Conservation (phyloP, 2,888 invertebrate species). For the Amorpha juglandis region DNA sequence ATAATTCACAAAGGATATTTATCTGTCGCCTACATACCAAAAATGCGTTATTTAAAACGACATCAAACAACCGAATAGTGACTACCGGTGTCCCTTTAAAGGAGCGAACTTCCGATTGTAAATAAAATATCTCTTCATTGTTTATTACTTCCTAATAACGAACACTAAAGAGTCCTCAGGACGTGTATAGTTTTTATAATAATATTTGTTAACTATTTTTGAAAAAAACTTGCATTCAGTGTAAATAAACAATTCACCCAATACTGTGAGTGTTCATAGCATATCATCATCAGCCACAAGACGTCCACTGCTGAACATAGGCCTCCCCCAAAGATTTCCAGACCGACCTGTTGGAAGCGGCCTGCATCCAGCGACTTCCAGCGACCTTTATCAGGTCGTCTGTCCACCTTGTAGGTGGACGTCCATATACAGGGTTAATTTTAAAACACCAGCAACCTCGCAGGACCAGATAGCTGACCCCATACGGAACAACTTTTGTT, state of each 20-base stretch:
- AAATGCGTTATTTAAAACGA: background rate
- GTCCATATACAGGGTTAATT: no score
- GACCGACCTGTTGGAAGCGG: no score
- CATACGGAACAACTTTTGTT: no score
- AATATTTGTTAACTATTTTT: background rate
- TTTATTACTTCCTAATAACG: slow-evolving; percentile 14
- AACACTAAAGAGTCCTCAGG: background rate
- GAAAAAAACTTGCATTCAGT: background rate
- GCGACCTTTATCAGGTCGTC: no score
- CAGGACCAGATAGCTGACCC: no score
- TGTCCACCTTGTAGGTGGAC: no score
- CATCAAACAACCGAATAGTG: slow-evolving; percentile 12
- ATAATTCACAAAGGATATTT: background rate
- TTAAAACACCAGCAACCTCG: no score
- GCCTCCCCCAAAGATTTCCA: no score
- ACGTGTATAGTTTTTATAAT: background rate
- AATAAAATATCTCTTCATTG: background rate
- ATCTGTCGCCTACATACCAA: background rate
- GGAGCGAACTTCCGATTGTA: slow-evolving; percentile 15
- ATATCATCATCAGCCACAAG: no score
- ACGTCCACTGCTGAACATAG: no score
- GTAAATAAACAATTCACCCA: background rate
- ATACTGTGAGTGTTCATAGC: no score
- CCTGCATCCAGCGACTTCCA: no score
- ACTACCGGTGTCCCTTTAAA: slow-evolving; percentile 5